Conservation (phyloP, 1,140 invertebrate genomes). For the Drosophila hydei region DNA sequence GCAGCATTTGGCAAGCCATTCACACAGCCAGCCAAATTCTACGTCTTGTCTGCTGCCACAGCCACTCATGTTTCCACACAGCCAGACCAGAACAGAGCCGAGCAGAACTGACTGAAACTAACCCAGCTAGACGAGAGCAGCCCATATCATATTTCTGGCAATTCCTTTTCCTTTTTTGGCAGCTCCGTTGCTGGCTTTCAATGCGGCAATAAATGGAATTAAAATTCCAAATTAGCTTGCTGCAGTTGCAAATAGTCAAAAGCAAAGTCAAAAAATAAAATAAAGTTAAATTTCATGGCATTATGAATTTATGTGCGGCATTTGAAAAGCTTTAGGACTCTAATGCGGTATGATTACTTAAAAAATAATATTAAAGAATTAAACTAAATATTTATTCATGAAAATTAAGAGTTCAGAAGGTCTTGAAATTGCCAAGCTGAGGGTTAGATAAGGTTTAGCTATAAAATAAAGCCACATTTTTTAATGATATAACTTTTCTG, state of each 20-base stretch:
- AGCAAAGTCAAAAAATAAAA: slow-evolving; percentile 10
- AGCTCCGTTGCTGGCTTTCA: slow-evolving; percentile 49
- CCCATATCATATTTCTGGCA: slow-evolving; percentile 18
- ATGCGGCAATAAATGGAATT: slow-evolving; percentile 78
- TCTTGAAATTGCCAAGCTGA: too few relatives aligned
- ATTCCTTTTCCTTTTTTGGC: slow-evolving; percentile 49
- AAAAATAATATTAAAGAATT: too few relatives aligned
- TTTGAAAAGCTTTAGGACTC: background rate
- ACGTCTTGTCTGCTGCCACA: slow-evolving; percentile 52
- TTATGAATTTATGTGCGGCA: slow-evolving; percentile 9
- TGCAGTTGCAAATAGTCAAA: slow-evolving; percentile 54
- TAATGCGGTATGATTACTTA: too few relatives aligned
- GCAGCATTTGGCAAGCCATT: slow-evolving; percentile 20
- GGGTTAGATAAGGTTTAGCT: too few relatives aligned
- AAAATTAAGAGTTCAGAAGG: too few relatives aligned
- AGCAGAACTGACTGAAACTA: background rate
- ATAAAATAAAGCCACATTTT: too few relatives aligned
- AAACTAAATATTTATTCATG: too few relatives aligned
- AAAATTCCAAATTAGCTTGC: slow-evolving; percentile 73
- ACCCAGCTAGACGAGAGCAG: background rate
- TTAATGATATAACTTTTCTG: too few relatives aligned
- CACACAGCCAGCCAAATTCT: slow-evolving; percentile 36
- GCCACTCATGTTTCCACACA: slow-evolving; percentile 41
- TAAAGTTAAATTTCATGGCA: background rate
- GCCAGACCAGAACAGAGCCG: background rate